Conservation (phyloP, 2,113 vertebrate species). For the Ameiurus melas region DNA sequence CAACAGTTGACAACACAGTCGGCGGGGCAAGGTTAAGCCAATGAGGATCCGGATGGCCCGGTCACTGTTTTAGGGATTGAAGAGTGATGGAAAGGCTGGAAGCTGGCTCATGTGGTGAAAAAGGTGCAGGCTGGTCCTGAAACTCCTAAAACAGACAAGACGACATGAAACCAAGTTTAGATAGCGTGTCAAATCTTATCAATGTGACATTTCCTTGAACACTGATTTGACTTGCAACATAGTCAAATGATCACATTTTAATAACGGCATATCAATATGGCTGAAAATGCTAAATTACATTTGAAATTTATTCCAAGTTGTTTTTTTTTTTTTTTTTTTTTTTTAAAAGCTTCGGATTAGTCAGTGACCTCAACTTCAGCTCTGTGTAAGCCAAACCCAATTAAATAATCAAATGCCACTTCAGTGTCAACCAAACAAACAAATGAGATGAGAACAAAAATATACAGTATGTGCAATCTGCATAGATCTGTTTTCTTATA, state of each 20-base stretch:
- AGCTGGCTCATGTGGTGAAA: background rate
- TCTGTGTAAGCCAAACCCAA: background rate
- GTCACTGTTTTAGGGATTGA: constrained; percentile 44
- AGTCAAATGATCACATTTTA: background rate
- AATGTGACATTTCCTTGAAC: background rate
- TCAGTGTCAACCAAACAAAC: background rate
- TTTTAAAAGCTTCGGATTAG: background rate
- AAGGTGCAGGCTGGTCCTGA: constrained; percentile 5
- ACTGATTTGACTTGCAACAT: background rate
- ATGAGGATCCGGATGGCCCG: background rate
- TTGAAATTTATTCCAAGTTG: no score
- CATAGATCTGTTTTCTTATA: background rate
- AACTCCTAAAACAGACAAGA: constrained; percentile 3
- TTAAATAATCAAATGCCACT: background rate
- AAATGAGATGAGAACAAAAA: background rate
- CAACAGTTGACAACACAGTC: background rate
- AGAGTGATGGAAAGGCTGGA: background rate
- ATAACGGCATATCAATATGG: background rate
- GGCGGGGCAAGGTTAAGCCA: background rate
- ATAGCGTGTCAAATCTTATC: background rate
- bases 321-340: no score
- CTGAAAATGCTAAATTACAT: no score
- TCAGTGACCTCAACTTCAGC: background rate
- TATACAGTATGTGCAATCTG: background rate
- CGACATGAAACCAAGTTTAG: background rate